phyloP scores from a whole-genome alignment of 2,113 vertebrate genomes.

The Nycticorax nycticorax region DNA sequence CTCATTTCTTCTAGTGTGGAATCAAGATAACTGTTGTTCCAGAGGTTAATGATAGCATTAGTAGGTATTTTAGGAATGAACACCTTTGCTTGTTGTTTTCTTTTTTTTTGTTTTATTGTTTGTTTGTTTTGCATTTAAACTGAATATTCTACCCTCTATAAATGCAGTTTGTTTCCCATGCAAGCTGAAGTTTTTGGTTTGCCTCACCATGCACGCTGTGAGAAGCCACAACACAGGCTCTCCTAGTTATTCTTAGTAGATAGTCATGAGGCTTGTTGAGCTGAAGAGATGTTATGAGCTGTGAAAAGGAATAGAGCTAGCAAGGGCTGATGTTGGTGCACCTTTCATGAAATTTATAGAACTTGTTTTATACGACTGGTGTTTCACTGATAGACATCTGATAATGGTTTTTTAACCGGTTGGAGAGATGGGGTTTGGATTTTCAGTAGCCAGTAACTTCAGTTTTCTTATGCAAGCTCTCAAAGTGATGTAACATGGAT shows the following conservation, averaged over 20 bases:
- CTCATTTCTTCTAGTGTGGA: not conserved
- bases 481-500: not conserved
- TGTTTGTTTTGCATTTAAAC: not conserved
- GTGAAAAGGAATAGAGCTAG: not conserved
- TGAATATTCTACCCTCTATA: not conserved
- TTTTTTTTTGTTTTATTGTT: not conserved
- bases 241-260: not conserved
- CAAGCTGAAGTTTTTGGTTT: not conserved
- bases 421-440: not conserved
- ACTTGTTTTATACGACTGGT: not conserved
- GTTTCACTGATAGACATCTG: not conserved
- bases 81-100: not conserved
- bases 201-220: not conserved
- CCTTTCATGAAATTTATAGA: not conserved
- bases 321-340: not conserved
- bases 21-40: not conserved
- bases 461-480: not conserved
- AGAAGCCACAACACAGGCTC: not conserved
- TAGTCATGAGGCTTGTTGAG: not conserved
- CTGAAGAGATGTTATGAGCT: not conserved
- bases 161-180: not conserved
- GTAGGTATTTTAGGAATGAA: not conserved
- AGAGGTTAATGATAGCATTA: not conserved
- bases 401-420: not conserved
- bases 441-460: not conserved